Evolutionary conservation across 2,113 vertebrate genomes (phyloP).

Genomic region (Pterophyllum scalare): DNA sequence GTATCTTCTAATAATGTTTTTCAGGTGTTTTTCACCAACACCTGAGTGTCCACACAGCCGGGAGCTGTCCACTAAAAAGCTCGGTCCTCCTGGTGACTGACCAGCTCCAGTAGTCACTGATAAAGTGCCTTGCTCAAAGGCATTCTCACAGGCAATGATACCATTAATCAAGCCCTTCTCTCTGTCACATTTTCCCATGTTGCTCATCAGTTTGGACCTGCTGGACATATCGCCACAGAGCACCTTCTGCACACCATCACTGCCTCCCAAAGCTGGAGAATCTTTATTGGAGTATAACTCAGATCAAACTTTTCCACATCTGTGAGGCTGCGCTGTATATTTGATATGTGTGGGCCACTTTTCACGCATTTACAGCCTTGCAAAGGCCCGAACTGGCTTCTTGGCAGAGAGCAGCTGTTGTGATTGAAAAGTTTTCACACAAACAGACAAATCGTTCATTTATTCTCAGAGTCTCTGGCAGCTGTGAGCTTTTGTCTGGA

Average conservation of each 20-base stretch:
- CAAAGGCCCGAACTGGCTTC: not conserved
- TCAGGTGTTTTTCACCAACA: not conserved
- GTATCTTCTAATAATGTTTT: not conserved
- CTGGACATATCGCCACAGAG: not conserved
- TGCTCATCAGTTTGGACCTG: slow-evolving; percentile 17
- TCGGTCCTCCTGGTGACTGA: not conserved
- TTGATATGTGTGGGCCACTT: not conserved
- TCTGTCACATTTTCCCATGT: not conserved
- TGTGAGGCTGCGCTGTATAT: not conserved
- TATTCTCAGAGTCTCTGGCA: slow-evolving; percentile 11
- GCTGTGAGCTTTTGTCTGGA: slow-evolving; percentile 6
- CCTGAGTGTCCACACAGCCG: not conserved
- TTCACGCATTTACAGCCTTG: not conserved
- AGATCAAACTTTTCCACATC: not conserved
- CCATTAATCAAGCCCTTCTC: slow-evolving; percentile 40
- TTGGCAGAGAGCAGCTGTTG: not conserved
- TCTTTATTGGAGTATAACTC: not conserved
- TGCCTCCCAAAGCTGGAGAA: not conserved
- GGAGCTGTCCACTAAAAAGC: not conserved
- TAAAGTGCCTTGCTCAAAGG: slow-evolving; percentile 56
- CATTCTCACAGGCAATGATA: not conserved
- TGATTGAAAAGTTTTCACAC: slow-evolving; percentile 14
- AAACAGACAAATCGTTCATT: not conserved
- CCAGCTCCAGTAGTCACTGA: slow-evolving; percentile 8
- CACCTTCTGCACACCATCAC: not conserved